These are phyloP conservation scores for Trichogramma pretiosum DNA, from an alignment of 1,140 invertebrate genomes.

Conservation along the genomic window DNA sequence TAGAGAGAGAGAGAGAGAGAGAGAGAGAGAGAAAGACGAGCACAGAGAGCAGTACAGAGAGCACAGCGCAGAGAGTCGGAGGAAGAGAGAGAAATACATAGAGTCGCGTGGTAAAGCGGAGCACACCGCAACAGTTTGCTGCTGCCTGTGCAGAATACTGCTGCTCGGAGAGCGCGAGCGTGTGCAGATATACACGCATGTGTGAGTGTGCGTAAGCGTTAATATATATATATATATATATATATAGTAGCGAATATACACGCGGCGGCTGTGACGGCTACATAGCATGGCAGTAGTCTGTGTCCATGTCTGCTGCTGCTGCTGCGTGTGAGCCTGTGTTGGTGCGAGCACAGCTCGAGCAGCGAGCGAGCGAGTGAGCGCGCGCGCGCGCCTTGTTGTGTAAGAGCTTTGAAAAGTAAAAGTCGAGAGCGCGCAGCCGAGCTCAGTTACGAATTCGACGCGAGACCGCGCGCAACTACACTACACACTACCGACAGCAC, in stretches of 20 bases:
- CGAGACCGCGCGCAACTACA: slow-evolving; percentile 30
- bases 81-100: too few species aligned
- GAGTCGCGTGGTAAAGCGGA: too few species aligned
- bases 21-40: slow-evolving; percentile 19
- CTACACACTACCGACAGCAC: neutral
- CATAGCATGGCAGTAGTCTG: slow-evolving; percentile 21
- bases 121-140: too few species aligned
- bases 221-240: too few species aligned
- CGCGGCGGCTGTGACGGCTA: slow-evolving; percentile 30
- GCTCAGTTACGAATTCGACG: slow-evolving; percentile 30
- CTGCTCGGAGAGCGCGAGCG: too few species aligned
- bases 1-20: slow-evolving; percentile 9
- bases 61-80: slow-evolving; percentile 19
- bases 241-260: too few species aligned
- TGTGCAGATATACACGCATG: neutral
- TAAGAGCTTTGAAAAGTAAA: slow-evolving; percentile 48
- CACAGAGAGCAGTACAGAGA: slow-evolving; percentile 16
- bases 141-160: too few species aligned
- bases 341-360: neutral
- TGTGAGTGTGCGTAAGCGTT: neutral
- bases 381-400: too few species aligned
- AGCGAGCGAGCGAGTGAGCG: too few species aligned
- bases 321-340: neutral
- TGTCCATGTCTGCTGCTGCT: slow-evolving; percentile 27
- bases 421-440: slow-evolving; percentile 46